A percentile compares a stretch with the other conserved stretches of the same genome.
phyloP scores from a whole-genome alignment of 1,140 invertebrate genomes.

The Macrotrachela quadricornifera region DNA sequence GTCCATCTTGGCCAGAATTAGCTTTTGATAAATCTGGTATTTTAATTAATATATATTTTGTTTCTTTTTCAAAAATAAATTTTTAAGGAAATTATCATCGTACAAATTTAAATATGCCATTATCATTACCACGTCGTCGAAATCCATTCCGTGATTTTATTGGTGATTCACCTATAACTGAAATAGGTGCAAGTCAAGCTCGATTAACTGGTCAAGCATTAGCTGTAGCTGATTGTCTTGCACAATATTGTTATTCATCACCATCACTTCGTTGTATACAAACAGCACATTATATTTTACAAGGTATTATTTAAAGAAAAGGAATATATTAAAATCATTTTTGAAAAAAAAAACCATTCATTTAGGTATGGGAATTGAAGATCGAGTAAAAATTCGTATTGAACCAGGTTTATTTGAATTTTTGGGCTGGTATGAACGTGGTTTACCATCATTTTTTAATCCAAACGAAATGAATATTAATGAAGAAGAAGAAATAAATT shows the following conservation, averaged over 20 bases:
- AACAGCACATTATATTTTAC: slow-evolving; percentile 7
- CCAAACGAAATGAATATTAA: too few relatives aligned
- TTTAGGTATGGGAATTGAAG: slow-evolving; percentile 2
- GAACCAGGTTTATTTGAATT: slow-evolving; percentile 67
- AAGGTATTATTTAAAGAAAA: too few relatives aligned
- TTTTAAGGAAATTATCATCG: neutral
- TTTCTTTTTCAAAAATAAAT: neutral
- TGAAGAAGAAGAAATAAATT: too few relatives aligned
- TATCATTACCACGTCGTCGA: neutral
- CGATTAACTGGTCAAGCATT: slow-evolving; percentile 5
- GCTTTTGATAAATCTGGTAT: slow-evolving; percentile 42
- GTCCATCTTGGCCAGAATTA: slow-evolving; percentile 2
- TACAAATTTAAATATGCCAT: neutral
- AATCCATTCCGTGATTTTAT: slow-evolving; percentile 2
- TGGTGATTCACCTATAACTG: slow-evolving; percentile 8
- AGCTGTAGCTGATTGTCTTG: neutral
- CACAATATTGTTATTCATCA: slow-evolving; percentile 1
- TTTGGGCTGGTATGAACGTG: too few relatives aligned
- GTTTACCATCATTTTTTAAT: too few relatives aligned
- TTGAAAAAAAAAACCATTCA: too few relatives aligned
- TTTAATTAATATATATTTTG: neutral
- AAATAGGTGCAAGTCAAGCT: slow-evolving; percentile 5
- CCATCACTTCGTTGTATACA: slow-evolving; percentile 7
- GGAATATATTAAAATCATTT: too few relatives aligned
- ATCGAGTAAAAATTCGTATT: slow-evolving; percentile 30